These are phyloP conservation scores for Neosalanx taihuensis DNA, from an alignment of 2,797 vertebrate genomes.

Conservation along the genomic window DNA sequence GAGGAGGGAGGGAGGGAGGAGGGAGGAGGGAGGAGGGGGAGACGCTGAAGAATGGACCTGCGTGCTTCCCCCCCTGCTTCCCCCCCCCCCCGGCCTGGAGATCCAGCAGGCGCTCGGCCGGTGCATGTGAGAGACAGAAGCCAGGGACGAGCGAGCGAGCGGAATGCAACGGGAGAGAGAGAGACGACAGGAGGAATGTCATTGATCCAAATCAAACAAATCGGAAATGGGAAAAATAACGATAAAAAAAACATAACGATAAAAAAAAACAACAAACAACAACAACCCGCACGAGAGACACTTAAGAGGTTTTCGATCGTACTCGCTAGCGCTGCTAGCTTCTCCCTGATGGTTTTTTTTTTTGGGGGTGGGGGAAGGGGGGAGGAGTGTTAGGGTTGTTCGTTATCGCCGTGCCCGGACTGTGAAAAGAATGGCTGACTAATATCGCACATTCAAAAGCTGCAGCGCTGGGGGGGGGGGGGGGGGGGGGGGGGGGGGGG, in stretches of 20 bases:
- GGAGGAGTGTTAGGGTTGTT: slow-evolving; percentile 10
- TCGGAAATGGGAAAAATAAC: too few relatives aligned
- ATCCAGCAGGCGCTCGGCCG: slow-evolving; percentile 54
- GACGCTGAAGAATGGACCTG: slow-evolving; percentile 70
- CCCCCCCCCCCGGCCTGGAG: slow-evolving; percentile 67
- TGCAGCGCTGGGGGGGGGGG: slow-evolving; percentile 28
- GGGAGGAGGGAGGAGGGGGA: too few relatives aligned
- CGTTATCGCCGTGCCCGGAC: slow-evolving; percentile 15
- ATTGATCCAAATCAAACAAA: slow-evolving; percentile 63
- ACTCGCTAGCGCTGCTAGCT: slow-evolving; percentile 12
- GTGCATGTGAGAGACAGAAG: slow-evolving; percentile 80
- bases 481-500: too few relatives aligned
- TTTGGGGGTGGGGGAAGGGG: too few relatives aligned
- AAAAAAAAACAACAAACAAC: too few relatives aligned
- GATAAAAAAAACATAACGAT: too few relatives aligned
- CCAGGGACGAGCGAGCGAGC: slow-evolving; percentile 71
- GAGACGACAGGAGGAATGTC: slow-evolving; percentile 59
- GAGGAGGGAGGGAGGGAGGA: too few relatives aligned
- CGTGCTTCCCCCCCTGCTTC: too few relatives aligned
- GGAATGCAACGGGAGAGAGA: slow-evolving; percentile 67
- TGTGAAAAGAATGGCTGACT: slow-evolving; percentile 15
- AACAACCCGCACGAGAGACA: slow-evolving; percentile 32
- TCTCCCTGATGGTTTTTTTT: slow-evolving; percentile 5
- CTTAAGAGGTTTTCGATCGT: not conserved
- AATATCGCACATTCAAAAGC: slow-evolving; percentile 41